Conservation (phyloP, 2,888 invertebrate species). For the Prosapia bicincta region DNA sequence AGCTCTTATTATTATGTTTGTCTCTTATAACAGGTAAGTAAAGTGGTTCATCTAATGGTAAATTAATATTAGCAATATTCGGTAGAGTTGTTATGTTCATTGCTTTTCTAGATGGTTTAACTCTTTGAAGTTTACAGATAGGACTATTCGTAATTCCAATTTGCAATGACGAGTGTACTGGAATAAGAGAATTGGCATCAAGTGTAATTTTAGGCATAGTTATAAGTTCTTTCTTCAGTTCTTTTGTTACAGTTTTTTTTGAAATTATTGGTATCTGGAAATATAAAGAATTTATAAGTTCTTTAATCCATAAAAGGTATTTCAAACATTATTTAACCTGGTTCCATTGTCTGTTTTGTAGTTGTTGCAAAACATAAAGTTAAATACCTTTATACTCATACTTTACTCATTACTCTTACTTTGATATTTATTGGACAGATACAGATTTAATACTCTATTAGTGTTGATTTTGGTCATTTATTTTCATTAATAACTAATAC, state of each 20-base stretch:
- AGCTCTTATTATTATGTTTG: neutral
- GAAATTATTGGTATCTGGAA: neutral
- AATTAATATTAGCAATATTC: neutral
- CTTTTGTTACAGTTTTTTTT: constrained; percentile 24
- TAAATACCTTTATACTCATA: too few relatives aligned
- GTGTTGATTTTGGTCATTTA: too few relatives aligned
- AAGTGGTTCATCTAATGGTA: neutral
- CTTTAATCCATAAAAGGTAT: too few relatives aligned
- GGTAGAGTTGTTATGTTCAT: neutral
- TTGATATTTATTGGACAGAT: too few relatives aligned
- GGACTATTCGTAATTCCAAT: neutral
- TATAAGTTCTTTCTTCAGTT: neutral
- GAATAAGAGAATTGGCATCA: neutral
- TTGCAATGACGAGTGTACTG: neutral
- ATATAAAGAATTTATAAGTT: neutral
- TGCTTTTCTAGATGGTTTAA: neutral
- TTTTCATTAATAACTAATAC: too few relatives aligned
- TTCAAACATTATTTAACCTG: too few relatives aligned
- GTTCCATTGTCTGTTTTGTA: too few relatives aligned
- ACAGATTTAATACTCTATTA: too few relatives aligned
- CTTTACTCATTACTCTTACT: too few relatives aligned
- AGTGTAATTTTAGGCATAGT: neutral
- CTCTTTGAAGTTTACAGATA: neutral
- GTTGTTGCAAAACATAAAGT: too few relatives aligned
- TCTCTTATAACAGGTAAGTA: neutral